Conservation (phyloP, 2,113 vertebrate species). For the Carassius carassius region DNA sequence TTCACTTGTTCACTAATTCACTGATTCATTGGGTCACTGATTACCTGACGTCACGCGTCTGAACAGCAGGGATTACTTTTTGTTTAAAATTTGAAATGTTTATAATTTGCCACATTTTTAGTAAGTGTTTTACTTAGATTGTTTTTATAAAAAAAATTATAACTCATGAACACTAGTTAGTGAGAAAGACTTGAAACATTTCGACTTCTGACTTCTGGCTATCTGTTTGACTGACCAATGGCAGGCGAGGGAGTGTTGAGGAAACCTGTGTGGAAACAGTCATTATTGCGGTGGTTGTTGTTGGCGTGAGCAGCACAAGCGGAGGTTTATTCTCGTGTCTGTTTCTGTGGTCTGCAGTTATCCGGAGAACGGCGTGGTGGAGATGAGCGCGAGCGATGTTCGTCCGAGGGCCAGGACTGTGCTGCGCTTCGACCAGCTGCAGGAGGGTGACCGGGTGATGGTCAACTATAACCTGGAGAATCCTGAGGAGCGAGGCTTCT, state of each 20-base stretch:
- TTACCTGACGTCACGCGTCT: too few species aligned
- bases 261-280: not conserved
- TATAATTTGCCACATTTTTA: not conserved
- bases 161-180: not conserved
- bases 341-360: slow-evolving; percentile 75
- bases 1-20: too few species aligned
- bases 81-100: not conserved
- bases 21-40: too few species aligned
- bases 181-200: not conserved
- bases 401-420: slow-evolving; percentile 88
- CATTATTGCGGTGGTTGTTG: not conserved
- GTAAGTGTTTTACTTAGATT: not conserved
- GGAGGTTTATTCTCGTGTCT: not conserved
- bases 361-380: slow-evolving; percentile 91
- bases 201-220: not conserved
- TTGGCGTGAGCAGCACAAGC: too few species aligned
- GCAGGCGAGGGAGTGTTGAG: not conserved
- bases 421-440: slow-evolving; percentile 86
- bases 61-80: too few species aligned
- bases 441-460: slow-evolving; percentile 87
- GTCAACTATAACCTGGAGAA: slow-evolving; percentile 96
- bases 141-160: too few species aligned
- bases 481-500: slow-evolving; percentile 94
- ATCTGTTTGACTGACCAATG: not conserved
- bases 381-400: slow-evolving; percentile 82